Base-by-base conservation (phyloP, 2,113 vertebrate genomes). In the Oreochromis spilurus region DNA sequence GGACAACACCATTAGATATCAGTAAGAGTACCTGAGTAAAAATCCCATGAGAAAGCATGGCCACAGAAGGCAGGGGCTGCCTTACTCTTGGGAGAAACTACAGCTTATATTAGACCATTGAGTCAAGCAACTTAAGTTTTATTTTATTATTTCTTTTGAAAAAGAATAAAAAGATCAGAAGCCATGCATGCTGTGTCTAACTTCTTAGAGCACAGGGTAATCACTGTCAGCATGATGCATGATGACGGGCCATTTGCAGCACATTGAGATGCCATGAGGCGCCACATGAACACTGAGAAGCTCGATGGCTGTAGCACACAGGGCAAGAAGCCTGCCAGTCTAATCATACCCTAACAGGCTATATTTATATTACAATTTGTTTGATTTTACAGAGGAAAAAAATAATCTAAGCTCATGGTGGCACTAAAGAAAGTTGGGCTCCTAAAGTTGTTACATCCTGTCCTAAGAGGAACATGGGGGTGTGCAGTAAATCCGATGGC, bases 61-160 rank as follows among this genome's bases (percentile, higher is more conserved):
- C 96, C 96, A 95, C 96, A 96, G 94, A 95, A 95, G 90, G 91
- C 95, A 84, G 94, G 91, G 43, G 92, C 90, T 79, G 93, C 89
- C 91, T 96, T 96, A 94, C 92, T 94, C 93, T 95, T 96, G 87
- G 95, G 94, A 97, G 93, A 96, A 92, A 96, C 96, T 97, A 94
- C 91, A 97, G 93, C 94, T 95, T 88, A 91, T 83, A 93, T 96
- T 96, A 96, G 95, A 96, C 89, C 93, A 92, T 67, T 88, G 82
- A 82, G 86, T 91, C 67, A 94, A 77, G 70, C 57, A 91, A 54
- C 52, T 79, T 45, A 17, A 17, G 79, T 45, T 79, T 11, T 72
- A 6, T 38, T 67, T 38, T 67, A 67, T 45, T 29, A 26, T 75
- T 75, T 48, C 3, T 50, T 31, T 52, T 77, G 6, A 77, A 91